phyloP scores from a whole-genome alignment of 2,113 vertebrate species.

The Corythoichthys haematopterus region DNA sequence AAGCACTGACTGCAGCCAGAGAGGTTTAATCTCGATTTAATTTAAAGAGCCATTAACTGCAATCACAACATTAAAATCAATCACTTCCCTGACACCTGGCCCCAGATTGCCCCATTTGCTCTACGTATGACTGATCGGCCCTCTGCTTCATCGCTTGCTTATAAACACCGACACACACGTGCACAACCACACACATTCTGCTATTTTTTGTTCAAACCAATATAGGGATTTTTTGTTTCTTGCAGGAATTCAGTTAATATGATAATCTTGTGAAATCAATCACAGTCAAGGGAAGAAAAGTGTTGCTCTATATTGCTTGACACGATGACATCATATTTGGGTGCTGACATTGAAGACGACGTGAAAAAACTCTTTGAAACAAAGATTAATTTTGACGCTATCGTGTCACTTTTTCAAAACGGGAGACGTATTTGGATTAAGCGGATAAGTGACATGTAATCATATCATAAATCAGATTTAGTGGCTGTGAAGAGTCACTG shows the following conservation, averaged over 20 bases:
- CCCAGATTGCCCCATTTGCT: conserved; percentile 70
- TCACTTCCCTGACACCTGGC: conserved; percentile 69
- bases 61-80: conserved; percentile 74
- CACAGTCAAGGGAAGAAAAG: conserved; percentile 25
- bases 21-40: conserved; percentile 73
- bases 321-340: conserved; percentile 53
- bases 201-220: neutral
- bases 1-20: conserved; percentile 51
- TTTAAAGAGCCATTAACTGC: conserved; percentile 78
- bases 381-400: conserved; percentile 5
- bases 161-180: conserved; percentile 34
- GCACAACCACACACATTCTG: conserved; percentile 5
- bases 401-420: conserved; percentile 1
- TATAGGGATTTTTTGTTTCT: conserved; percentile 27
- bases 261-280: conserved; percentile 37
- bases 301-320: conserved; percentile 30
- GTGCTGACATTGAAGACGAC: conserved; percentile 32
- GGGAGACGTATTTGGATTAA: conserved; percentile 7
- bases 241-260: conserved; percentile 8
- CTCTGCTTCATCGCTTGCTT: conserved; percentile 47
- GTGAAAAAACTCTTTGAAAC: conserved; percentile 36
- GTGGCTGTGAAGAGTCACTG: conserved; percentile 28
- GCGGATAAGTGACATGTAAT: conserved; percentile 32
- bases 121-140: conserved; percentile 68
- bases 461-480: conserved; percentile 31